These are phyloP conservation scores for Orchesella flavescens DNA, from an alignment of 2,888 invertebrate species.

Conservation along the genomic window DNA sequence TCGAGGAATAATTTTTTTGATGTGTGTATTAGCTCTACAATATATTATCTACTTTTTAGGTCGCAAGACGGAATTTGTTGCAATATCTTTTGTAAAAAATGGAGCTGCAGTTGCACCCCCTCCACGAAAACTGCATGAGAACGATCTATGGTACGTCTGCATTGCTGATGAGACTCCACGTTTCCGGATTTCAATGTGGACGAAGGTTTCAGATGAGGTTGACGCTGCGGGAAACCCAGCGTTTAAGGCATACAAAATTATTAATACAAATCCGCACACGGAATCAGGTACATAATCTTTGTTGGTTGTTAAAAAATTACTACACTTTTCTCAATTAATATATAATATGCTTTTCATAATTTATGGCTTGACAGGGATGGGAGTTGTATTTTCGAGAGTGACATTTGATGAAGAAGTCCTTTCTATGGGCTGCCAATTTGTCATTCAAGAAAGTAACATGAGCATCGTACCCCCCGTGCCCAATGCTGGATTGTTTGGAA, in stretches of 20 bases:
- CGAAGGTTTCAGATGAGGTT: neutral
- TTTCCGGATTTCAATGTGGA: slow-evolving; percentile 35
- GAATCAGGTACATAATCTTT: slow-evolving; percentile 19
- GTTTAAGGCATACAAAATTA: neutral
- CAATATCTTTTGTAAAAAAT: slow-evolving; percentile 22
- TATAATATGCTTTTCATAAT: too few species aligned
- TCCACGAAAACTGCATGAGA: neutral
- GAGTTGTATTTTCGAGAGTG: slow-evolving; percentile 34
- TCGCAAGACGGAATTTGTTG: slow-evolving; percentile 33
- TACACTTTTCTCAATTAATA: too few species aligned
- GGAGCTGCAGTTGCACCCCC: neutral
- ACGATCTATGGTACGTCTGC: slow-evolving; percentile 47
- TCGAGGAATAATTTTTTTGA: too few species aligned
- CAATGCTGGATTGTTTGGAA: slow-evolving; percentile 22
- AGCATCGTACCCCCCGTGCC: neutral
- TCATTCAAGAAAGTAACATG: slow-evolving; percentile 46
- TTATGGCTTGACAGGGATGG: slow-evolving; percentile 2
- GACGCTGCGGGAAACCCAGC: neutral
- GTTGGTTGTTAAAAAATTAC: neutral
- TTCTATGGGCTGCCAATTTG: slow-evolving; percentile 44
- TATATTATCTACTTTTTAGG: too few species aligned
- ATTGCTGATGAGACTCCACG: slow-evolving; percentile 14
- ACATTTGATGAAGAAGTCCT: neutral
- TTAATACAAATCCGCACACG: slow-evolving; percentile 14
- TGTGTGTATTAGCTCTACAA: too few species aligned